Percentiles rank a stretch among this genome's conserved stretches.
phyloP scores from a whole-genome alignment of 2,113 vertebrate genomes.

The Siphamia tubifer region DNA sequence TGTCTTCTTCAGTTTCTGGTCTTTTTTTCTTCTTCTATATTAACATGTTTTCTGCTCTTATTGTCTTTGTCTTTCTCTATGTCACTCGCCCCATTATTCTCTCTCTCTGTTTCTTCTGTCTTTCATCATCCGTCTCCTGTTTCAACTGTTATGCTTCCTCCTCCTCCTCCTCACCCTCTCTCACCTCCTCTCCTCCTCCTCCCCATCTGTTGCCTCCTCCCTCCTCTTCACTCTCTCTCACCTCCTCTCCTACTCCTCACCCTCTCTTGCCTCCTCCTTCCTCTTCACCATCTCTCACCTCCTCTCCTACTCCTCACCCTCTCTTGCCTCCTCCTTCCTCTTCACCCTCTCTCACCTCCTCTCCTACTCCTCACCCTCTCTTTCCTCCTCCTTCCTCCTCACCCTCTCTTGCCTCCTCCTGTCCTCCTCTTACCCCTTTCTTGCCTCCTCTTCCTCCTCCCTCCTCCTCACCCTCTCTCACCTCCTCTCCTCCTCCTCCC shows the following conservation, averaged over 20 bases:
- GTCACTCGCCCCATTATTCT: constrained; percentile 51
- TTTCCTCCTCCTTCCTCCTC: not conserved
- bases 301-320: too few species aligned
- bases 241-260: not conserved
- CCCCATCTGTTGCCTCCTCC: not conserved
- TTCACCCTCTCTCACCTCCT: too few species aligned
- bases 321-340: not conserved
- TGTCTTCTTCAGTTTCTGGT: constrained; percentile 44
- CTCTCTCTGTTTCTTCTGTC: constrained; percentile 45
- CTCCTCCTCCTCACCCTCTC: constrained; percentile 5
- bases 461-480: too few species aligned
- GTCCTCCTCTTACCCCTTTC: not conserved
- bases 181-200: not conserved
- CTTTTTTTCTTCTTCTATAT: constrained; percentile 25
- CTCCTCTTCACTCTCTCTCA: not conserved
- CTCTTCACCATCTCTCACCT: too few species aligned
- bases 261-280: too few species aligned
- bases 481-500: not conserved
- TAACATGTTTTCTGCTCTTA: constrained; percentile 46
- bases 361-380: not conserved
- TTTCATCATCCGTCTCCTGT: constrained; percentile 62
- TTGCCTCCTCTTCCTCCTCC: not conserved
- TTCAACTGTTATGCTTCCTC: constrained; percentile 36
- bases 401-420: not conserved
- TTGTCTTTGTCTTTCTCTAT: constrained; percentile 29